phyloP scores from a whole-genome alignment of 1,140 invertebrate genomes.

The Drosophila dunni region DNA sequence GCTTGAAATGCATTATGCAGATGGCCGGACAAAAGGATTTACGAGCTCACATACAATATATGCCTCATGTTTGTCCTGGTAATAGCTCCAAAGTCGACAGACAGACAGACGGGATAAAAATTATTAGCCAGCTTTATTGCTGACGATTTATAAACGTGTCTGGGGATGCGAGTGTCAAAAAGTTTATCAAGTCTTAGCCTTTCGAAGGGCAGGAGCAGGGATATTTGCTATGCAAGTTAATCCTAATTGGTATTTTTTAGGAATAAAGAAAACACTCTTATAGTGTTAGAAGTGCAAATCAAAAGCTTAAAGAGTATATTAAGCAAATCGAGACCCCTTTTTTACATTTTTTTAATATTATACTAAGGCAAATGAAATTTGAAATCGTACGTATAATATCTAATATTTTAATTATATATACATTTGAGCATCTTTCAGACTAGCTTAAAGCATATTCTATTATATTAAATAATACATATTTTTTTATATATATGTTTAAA shows the following conservation, averaged over 20 bases:
- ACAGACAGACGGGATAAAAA: slow-evolving; percentile 61
- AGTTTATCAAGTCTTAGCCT: slow-evolving; percentile 2
- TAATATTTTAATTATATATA: too few species aligned
- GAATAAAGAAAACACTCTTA: too few species aligned
- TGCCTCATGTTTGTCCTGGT: slow-evolving; percentile 68
- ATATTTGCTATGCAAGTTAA: not conserved
- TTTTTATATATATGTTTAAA: too few species aligned
- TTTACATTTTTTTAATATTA: too few species aligned
- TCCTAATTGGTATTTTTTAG: not conserved
- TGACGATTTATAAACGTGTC: slow-evolving; percentile 23
- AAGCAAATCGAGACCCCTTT: too few species aligned
- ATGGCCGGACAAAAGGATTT: slow-evolving; percentile 61
- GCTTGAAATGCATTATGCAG: slow-evolving; percentile 58
- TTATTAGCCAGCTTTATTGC: slow-evolving; percentile 72
- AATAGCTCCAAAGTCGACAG: slow-evolving; percentile 69
- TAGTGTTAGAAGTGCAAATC: too few species aligned
- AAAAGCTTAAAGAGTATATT: too few species aligned
- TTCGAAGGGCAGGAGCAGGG: not conserved
- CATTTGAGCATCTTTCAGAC: too few species aligned
- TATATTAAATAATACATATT: too few species aligned
- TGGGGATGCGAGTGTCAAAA: slow-evolving; percentile 2
- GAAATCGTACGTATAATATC: too few species aligned
- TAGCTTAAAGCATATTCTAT: too few species aligned
- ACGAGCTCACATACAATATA: slow-evolving; percentile 33
- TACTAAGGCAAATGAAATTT: too few species aligned